Evolutionary conservation across 2,113 vertebrate species (phyloP).

Genomic region (Trichechus manatus): DNA sequence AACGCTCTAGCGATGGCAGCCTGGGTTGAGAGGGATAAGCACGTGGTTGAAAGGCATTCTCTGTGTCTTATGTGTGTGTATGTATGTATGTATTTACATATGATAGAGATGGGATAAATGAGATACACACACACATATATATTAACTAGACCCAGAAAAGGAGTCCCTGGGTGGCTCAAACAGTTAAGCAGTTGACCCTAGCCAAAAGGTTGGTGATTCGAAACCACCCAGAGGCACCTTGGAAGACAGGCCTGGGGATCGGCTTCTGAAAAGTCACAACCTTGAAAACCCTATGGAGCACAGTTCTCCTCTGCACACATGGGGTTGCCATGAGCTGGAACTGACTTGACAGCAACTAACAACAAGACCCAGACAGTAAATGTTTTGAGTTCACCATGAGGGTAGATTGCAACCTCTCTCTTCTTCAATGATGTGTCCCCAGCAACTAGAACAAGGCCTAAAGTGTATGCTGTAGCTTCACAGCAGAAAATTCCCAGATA

Average conservation of each 20-base stretch:
- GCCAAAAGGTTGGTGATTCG: not conserved
- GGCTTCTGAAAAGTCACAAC: not conserved
- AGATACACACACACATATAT: too few species aligned
- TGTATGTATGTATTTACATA: not conserved
- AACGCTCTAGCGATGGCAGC: constrained; percentile 53
- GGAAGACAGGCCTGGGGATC: not conserved
- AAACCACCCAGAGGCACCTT: not conserved
- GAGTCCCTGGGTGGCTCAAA: too few species aligned
- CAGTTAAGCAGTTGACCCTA: too few species aligned
- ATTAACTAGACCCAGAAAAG: too few species aligned
- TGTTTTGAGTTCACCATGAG: not conserved
- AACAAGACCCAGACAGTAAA: not conserved
- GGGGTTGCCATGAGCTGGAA: not conserved
- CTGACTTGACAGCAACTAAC: not conserved
- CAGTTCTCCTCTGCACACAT: not conserved
- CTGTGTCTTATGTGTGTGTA: not conserved
- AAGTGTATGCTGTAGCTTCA: not conserved
- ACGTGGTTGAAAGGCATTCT: not conserved
- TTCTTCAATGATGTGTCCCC: not conserved
- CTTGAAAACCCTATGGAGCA: not conserved
- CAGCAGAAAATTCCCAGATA: not conserved
- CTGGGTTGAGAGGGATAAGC: not conserved
- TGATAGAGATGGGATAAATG: too few species aligned
- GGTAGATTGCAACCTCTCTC: not conserved
- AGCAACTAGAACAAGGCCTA: not conserved